Evolutionary conservation across 2,797 vertebrate species (phyloP), one percentile per base, ranked within the genome.

Genomic region (Choloepus didactylus): DNA sequence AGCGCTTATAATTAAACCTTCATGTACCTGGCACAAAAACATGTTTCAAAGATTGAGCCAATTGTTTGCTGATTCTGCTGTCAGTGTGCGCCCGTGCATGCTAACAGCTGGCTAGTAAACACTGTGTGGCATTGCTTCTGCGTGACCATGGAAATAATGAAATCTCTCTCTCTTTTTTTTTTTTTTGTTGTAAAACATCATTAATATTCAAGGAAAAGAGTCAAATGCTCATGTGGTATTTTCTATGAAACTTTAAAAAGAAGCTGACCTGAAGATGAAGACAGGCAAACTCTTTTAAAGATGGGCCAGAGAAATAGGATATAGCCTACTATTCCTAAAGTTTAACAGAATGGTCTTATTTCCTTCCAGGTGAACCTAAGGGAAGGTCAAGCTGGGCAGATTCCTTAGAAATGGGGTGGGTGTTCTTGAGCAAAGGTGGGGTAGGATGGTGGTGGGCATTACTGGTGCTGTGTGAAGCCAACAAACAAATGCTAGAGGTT

Each of bases 1-100:
- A 91, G 84, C 97, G 96, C 96, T 98, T 96, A 91, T 98, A 98
- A 98, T 98, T 98, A 98, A 98, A 98, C 98, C 98, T 98, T 98
- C 94, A 98, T 98, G 97, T 77, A 94, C 97, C 98, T 98, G 98
- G 96, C 98, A 97, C 94, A 23, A 97, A 97, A 97, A 96, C 83
- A 90, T 77, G 84, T 97, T 91, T 35, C 93, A 96, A 84, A 96
- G 95, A 97, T 89, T 5, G 38, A 89, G 70, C 86, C 91, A 96
- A 81, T 97, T 98, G 97, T 98, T 97, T 96, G 73, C 91, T 97
- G 49, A 81, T 93, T 98, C 93, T 85, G 11, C 27, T 97, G 86
- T 89, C 94, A 95, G 38, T 8, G 76, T 89, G 82, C 44, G 41
- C 64, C 31, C 70, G 56, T 95, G 97, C 95, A 93, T 95, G 79